Evolutionary conservation across 2,888 invertebrate genomes (phyloP).

Genomic region (Heliconius sara): DNA sequence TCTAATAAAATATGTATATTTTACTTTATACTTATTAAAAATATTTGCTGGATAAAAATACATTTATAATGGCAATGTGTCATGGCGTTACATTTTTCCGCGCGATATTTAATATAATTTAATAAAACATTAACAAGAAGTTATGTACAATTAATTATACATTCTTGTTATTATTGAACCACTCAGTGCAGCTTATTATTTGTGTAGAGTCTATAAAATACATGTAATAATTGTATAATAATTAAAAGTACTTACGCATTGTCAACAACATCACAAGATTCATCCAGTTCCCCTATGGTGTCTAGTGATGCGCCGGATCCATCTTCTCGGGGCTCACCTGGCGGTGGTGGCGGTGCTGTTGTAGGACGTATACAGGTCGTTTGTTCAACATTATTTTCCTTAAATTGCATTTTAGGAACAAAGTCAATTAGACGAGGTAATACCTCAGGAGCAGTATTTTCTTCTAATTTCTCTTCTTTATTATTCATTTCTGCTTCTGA

Average conservation of each 20-base stretch:
- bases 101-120: too few species aligned
- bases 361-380: constrained; percentile 66
- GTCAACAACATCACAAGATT: constrained; percentile 78
- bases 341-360: constrained; percentile 72
- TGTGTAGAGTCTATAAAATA: not conserved
- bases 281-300: constrained; percentile 89
- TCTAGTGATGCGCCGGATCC: constrained; percentile 85
- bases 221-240: constrained; percentile 1
- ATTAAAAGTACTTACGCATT: constrained; percentile 67
- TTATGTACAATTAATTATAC: not conserved
- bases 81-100: not conserved
- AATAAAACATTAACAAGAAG: too few species aligned
- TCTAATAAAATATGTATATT: not conserved
- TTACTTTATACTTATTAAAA: not conserved
- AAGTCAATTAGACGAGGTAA: constrained; percentile 89
- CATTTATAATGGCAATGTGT: not conserved
- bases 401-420: constrained; percentile 85
- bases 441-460: constrained; percentile 71
- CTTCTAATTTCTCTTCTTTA: constrained; percentile 73
- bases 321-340: constrained; percentile 80
- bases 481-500: constrained; percentile 80
- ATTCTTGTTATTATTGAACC: not conserved
- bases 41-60: not conserved
- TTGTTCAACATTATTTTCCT: constrained; percentile 64
- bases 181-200: not conserved